phyloP scores from a whole-genome alignment of 2,888 invertebrate genomes.

The Torymus auratus region DNA sequence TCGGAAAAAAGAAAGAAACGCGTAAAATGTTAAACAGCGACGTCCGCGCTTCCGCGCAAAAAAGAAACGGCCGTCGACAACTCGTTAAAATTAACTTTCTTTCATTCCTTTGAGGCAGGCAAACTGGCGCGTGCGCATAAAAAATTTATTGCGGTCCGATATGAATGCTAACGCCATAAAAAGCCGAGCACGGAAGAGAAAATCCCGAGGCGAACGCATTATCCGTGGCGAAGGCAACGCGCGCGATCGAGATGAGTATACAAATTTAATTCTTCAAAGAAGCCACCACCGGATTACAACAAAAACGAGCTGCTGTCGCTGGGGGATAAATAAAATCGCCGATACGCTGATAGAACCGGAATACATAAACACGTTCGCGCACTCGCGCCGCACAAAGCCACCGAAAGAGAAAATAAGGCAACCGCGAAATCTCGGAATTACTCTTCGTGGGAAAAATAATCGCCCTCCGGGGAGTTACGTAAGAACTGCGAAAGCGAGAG shows the following conservation, averaged over 20 bases:
- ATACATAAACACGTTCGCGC: not conserved
- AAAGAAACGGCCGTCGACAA: not conserved
- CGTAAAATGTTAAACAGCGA: too few relatives aligned
- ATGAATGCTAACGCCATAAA: constrained; percentile 26
- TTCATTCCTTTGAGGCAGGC: not conserved
- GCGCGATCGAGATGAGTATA: not conserved
- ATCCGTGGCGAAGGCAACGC: not conserved
- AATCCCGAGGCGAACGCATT: not conserved
- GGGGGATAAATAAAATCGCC: too few relatives aligned
- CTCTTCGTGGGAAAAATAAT: not conserved
- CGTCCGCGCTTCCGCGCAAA: not conserved
- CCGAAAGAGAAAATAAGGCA: not conserved
- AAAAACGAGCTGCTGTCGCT: too few relatives aligned
- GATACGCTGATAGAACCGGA: not conserved
- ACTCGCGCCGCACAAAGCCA: not conserved
- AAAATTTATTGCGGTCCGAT: constrained; percentile 27
- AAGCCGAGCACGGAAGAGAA: not conserved
- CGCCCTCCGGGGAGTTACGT: not conserved
- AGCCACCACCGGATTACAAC: too few relatives aligned
- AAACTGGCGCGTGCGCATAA: not conserved
- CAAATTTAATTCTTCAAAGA: not conserved
- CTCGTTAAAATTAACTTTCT: constrained; percentile 42
- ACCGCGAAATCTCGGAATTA: too few relatives aligned
- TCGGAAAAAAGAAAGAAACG: too few relatives aligned
- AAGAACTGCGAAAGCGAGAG: too few relatives aligned